Conservation (phyloP, 2,888 invertebrate species). For the Doris montereyensis region DNA sequence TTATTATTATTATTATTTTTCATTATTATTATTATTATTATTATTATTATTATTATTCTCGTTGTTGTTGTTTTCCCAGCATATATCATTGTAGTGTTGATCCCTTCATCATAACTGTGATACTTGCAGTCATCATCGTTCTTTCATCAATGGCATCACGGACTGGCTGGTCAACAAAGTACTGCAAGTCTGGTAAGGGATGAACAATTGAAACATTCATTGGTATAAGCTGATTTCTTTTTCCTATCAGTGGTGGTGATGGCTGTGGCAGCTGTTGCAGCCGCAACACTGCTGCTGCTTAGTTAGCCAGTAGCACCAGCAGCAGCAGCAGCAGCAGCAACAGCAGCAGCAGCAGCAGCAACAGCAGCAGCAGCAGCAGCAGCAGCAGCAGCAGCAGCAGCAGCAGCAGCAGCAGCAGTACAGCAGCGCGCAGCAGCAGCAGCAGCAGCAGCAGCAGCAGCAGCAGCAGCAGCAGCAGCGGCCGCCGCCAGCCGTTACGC, state of each 20-base stretch:
- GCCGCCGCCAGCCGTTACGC: no score
- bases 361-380: conserved; percentile 22
- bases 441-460: conserved; percentile 26
- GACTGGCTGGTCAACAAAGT: conserved; percentile 36
- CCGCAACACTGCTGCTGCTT: background rate
- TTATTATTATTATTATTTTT: background rate
- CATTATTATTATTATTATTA: background rate
- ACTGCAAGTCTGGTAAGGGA: conserved; percentile 34
- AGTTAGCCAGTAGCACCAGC: background rate
- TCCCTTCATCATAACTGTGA: conserved; percentile 25
- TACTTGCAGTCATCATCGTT: conserved; percentile 11
- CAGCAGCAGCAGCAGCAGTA: background rate
- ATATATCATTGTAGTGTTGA: conserved; percentile 18
- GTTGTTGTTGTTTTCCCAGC: background rate
- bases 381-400: conserved; percentile 28
- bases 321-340: background rate
- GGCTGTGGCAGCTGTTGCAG: background rate
- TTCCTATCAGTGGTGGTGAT: no score
- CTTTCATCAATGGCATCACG: conserved; percentile 39
- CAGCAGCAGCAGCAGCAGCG: conserved; percentile 8
- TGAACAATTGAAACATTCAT: no score
- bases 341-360: background rate
- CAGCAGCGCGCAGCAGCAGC: conserved; percentile 11
- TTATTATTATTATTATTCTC: background rate
- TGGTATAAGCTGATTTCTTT: no score